Percentiles rank a stretch among this genome's conserved stretches.
phyloP scores from a whole-genome alignment of 2,113 vertebrate species.

The Cyanocitta stelleri region DNA sequence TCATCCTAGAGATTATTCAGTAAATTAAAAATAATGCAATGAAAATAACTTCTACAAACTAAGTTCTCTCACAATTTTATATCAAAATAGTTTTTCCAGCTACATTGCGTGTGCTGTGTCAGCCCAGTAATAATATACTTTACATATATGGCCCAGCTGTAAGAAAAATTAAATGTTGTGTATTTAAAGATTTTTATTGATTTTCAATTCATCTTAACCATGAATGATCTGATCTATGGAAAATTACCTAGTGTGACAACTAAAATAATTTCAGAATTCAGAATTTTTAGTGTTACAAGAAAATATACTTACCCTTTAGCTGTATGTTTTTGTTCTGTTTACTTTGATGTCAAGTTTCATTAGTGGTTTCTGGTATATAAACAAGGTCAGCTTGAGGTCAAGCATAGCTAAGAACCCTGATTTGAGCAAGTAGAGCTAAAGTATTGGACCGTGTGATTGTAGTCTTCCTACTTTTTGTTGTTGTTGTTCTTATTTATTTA shows the following conservation, averaged over 20 bases:
- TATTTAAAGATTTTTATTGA: background rate
- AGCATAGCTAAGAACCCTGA: slow-evolving; percentile 36
- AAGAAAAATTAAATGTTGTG: background rate
- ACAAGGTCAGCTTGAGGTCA: slow-evolving; percentile 52
- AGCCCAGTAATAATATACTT: background rate
- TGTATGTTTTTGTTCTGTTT: slow-evolving; percentile 48
- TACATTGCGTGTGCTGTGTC: background rate
- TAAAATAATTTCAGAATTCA: background rate
- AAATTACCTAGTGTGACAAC: background rate
- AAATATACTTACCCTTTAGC: background rate
- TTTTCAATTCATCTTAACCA: background rate
- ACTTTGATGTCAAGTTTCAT: slow-evolving; percentile 53
- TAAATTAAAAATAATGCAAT: background rate
- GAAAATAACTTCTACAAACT: background rate
- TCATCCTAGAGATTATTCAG: background rate
- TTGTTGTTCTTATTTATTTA: background rate
- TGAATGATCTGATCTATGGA: background rate
- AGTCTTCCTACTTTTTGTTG: background rate
- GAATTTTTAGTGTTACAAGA: background rate
- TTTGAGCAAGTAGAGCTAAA: slow-evolving; percentile 33
- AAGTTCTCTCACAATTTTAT: background rate
- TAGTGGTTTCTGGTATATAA: slow-evolving; percentile 30
- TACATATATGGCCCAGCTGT: background rate
- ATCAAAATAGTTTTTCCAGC: background rate
- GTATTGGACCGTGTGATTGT: slow-evolving; percentile 33